These are phyloP conservation scores for Calliopsis andreniformis DNA, from an alignment of 1,140 invertebrate species.

Conservation along the genomic window DNA sequence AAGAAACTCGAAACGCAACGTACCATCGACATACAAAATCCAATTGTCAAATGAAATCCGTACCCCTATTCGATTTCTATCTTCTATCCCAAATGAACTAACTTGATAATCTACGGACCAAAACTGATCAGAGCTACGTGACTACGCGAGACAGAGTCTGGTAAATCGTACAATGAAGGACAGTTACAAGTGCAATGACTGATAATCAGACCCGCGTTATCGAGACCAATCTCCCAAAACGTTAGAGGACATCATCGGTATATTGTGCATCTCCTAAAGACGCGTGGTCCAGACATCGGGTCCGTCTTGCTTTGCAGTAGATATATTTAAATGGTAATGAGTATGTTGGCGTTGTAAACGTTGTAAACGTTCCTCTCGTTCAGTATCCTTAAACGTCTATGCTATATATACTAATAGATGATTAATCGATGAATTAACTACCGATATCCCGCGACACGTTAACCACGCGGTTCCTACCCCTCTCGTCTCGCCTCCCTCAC, in stretches of 20 bases:
- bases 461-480: not conserved
- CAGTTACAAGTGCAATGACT: constrained; percentile 24
- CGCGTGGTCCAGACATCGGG: not conserved
- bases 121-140: not conserved
- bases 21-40: not conserved
- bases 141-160: not conserved
- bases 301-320: not conserved
- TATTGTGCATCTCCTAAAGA: constrained; percentile 6
- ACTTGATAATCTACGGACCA: not conserved
- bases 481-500: too few species aligned
- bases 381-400: constrained; percentile 27
- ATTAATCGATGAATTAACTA: constrained; percentile 39
- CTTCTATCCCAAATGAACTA: not conserved
- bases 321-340: constrained; percentile 37
- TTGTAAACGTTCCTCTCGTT: constrained; percentile 21
- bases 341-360: constrained; percentile 40
- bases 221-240: constrained; percentile 7
- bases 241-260: constrained; percentile 13
- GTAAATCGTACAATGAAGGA: not conserved
- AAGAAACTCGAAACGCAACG: not conserved
- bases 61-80: not conserved
- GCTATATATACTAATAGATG: constrained; percentile 34
- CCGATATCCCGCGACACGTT: constrained; percentile 19
- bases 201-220: constrained; percentile 13
- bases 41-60: not conserved